phyloP scores from a whole-genome alignment of 2,113 vertebrate genomes.

The Thryonomys swinderianus region DNA sequence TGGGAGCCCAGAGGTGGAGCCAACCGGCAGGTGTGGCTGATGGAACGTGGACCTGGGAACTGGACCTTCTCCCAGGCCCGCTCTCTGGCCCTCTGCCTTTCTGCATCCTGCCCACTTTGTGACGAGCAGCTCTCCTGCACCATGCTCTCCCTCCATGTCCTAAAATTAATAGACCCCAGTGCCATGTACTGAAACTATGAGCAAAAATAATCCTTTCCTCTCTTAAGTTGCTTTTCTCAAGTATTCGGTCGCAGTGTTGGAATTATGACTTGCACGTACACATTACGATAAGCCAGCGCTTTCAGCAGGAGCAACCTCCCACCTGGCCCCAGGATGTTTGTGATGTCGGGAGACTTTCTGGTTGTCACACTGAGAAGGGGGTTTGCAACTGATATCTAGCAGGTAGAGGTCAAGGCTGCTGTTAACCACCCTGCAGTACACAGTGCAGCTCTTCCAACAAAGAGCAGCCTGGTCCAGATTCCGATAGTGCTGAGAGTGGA shows the following conservation, averaged over 20 bases:
- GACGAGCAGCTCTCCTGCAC: background rate
- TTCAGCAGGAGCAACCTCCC: background rate
- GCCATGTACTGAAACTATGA: background rate
- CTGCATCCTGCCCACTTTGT: too few relatives aligned
- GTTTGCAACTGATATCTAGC: background rate
- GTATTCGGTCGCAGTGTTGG: background rate
- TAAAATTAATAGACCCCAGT: background rate
- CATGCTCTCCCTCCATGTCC: background rate
- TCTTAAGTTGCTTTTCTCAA: background rate
- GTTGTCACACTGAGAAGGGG: background rate
- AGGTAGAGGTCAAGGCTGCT: background rate
- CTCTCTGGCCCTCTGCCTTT: background rate
- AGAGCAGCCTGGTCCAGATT: background rate
- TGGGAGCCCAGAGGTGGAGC: background rate
- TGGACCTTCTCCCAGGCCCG: background rate
- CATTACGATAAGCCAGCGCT: background rate
- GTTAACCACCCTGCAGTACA: background rate
- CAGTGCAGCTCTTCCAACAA: background rate
- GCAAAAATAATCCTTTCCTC: background rate
- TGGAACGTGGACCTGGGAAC: background rate
- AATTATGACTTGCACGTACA: background rate
- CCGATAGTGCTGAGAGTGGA: background rate
- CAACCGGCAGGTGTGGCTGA: background rate
- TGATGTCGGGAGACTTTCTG: background rate
- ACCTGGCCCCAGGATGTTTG: fast-evolving